Conservation (phyloP, 2,113 vertebrate species). For the Hyla sarda region DNA sequence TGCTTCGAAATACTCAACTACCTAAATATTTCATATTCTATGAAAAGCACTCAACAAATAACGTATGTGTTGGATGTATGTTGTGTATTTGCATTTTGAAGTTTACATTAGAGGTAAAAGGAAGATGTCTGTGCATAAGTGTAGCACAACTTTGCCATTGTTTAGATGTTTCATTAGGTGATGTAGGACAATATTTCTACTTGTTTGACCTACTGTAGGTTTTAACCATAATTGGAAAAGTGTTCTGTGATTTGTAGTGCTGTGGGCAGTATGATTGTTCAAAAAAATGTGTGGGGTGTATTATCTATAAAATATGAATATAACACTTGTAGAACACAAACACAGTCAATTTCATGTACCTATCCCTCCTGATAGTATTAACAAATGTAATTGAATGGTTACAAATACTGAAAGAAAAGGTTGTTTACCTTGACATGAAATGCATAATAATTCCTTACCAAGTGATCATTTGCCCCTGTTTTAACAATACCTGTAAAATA, state of each 20-base stretch:
- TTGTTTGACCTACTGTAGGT: not conserved
- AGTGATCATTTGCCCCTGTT: slow-evolving; percentile 34
- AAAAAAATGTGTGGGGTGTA: not conserved
- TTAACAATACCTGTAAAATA: slow-evolving; percentile 27
- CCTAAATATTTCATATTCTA: too few relatives aligned
- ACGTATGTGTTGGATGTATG: too few relatives aligned
- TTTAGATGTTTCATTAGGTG: not conserved
- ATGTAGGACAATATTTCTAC: not conserved
- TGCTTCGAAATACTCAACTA: too few relatives aligned
- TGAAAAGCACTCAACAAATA: too few relatives aligned
- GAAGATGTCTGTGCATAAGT: too few relatives aligned
- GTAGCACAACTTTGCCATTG: not conserved
- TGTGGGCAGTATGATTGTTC: not conserved
- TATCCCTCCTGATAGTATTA: not conserved
- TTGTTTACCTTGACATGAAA: slow-evolving; percentile 10
- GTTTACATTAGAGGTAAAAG: too few relatives aligned
- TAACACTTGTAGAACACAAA: slow-evolving; percentile 17
- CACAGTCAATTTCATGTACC: slow-evolving; percentile 4
- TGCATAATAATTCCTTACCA: slow-evolving; percentile 4
- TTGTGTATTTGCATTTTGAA: too few relatives aligned
- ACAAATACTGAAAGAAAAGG: slow-evolving; percentile 1
- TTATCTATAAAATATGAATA: not conserved
- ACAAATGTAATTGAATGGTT: not conserved
- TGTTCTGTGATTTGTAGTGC: not conserved
- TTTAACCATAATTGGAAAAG: not conserved